Percentiles rank a stretch among this genome's conserved stretches.
phyloP scores from a whole-genome alignment of 1,140 invertebrate species.

The Alviniconcha marisindica region DNA sequence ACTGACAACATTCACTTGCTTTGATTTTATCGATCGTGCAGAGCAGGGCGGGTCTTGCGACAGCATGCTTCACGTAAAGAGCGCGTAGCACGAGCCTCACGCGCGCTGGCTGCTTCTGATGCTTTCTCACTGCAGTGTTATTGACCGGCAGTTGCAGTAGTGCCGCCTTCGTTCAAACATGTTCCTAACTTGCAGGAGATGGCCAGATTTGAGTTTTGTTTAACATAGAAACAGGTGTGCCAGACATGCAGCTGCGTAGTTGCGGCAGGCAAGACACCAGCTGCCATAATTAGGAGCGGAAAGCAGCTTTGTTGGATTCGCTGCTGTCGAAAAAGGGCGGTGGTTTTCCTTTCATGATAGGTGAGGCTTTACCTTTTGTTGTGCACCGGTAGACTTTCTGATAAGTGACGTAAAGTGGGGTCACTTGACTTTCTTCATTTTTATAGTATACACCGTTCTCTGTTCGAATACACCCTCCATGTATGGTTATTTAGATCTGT shows the following conservation, averaged over 20 bases:
- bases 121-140: background rate
- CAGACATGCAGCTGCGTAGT: too few species aligned
- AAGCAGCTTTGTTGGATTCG: background rate
- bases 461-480: too few species aligned
- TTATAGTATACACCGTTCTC: too few species aligned
- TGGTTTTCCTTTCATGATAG: conserved; percentile 32
- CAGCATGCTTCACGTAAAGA: conserved; percentile 23
- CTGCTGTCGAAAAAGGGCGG: background rate
- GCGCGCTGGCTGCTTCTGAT: background rate
- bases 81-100: conserved; percentile 27
- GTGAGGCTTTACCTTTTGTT: conserved; percentile 15
- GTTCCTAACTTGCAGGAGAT: conserved; percentile 34
- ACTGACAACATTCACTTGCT: conserved; percentile 11
- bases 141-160: conserved; percentile 33
- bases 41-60: conserved; percentile 28
- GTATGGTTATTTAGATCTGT: too few species aligned
- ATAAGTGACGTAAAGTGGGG: too few species aligned
- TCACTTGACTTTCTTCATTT: too few species aligned
- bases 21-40: conserved; percentile 30
- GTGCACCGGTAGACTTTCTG: too few species aligned
- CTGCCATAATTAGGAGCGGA: background rate
- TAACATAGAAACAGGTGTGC: background rate
- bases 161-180: conserved; percentile 44
- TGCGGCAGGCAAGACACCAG: too few species aligned
- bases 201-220: background rate